phyloP scores from a whole-genome alignment of 2,113 vertebrate species.

The Heliornis fulica region DNA sequence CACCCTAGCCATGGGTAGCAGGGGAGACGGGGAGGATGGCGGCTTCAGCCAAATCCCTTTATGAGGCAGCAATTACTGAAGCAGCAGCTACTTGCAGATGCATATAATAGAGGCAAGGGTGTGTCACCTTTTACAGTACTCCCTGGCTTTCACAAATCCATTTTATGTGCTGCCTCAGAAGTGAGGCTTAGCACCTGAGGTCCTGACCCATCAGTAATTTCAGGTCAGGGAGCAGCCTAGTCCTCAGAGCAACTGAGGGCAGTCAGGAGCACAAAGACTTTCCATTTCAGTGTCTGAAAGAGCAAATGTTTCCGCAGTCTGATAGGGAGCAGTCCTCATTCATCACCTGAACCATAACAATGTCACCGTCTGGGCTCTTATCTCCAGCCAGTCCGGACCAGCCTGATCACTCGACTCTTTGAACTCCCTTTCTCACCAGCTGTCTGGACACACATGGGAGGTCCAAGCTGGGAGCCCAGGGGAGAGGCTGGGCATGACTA shows the following conservation, averaged over 20 bases:
- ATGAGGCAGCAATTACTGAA: not conserved
- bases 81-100: not conserved
- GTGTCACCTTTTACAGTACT: not conserved
- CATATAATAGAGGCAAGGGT: not conserved
- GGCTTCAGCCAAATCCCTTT: not conserved
- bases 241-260: not conserved
- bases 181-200: not conserved
- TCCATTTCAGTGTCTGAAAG: not conserved
- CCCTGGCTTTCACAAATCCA: not conserved
- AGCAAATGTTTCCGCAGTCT: not conserved
- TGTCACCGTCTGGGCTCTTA: not conserved
- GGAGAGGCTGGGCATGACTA: rapidly evolving
- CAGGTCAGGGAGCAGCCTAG: not conserved
- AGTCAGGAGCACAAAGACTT: not conserved
- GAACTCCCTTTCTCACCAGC: not conserved
- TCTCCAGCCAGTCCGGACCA: not conserved
- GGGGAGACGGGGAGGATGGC: not conserved
- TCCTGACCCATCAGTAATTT: not conserved
- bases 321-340: not conserved
- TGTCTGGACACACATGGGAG: not conserved
- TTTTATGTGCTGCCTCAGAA: not conserved
- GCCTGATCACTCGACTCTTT: not conserved
- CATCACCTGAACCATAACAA: not conserved
- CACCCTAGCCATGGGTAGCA: not conserved
- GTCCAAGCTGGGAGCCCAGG: not conserved